Percentiles rank a stretch among this genome's conserved stretches.
These are phyloP conservation scores for Epicauta chinensis DNA, from an alignment of 1,140 invertebrate species.

Conservation along the genomic window DNA sequence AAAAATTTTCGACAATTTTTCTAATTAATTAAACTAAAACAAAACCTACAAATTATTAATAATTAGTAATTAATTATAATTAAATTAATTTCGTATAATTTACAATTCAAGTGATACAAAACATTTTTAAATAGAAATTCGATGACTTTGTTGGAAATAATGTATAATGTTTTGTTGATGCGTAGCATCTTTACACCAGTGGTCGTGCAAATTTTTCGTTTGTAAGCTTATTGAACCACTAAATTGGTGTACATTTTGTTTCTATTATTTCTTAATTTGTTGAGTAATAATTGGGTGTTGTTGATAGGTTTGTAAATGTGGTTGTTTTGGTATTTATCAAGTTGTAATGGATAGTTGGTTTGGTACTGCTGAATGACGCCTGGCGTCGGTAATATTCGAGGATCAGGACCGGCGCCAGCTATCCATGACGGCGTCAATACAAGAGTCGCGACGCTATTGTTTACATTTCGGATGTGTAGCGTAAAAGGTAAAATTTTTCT, in stretches of 20 bases:
- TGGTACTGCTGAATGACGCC: not conserved
- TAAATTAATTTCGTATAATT: not conserved
- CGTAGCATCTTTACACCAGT: slow-evolving; percentile 1
- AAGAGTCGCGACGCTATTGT: too few relatives aligned
- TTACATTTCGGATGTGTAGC: too few relatives aligned
- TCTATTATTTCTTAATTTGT: too few relatives aligned
- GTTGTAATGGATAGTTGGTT: too few relatives aligned
- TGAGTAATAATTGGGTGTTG: too few relatives aligned
- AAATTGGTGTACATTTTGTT: too few relatives aligned
- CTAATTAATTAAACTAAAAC: slow-evolving; percentile 2
- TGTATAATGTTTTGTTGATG: slow-evolving; percentile 1
- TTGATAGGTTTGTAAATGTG: too few relatives aligned
- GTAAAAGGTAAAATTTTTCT: too few relatives aligned
- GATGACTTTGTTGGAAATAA: not conserved
- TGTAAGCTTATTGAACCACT: too few relatives aligned
- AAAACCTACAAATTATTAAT: slow-evolving; percentile 4
- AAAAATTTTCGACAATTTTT: not conserved
- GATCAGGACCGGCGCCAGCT: too few relatives aligned
- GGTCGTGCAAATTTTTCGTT: not conserved
- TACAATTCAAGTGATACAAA: not conserved
- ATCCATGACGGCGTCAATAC: too few relatives aligned
- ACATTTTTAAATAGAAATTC: not conserved
- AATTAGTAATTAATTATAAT: not conserved
- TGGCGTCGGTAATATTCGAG: not conserved
- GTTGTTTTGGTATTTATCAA: too few relatives aligned